Evolutionary conservation across 30 jellyfish, hydroid and myxozoan genomes (phyloP), one percentile per base, ranked within the genome.

Genomic region (Aurelia coerulea): DNA sequence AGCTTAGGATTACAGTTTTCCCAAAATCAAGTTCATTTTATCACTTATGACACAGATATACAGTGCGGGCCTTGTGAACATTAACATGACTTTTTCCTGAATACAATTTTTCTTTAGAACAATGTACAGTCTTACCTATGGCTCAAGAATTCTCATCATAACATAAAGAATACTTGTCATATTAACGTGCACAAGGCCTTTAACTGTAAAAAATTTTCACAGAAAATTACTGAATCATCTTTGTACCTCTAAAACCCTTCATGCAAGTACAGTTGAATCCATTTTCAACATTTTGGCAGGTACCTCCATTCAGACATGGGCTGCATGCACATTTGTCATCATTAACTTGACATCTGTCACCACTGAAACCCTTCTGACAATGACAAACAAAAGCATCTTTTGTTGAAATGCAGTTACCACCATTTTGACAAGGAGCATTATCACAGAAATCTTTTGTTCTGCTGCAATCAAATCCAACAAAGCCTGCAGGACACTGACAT

Each of bases 231-330:
- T 42, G 53, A 37, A 37, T 37, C 49, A 37, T 37, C 49, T 37
- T 37, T 46, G 56, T 71, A 88, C 96, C 96, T 70, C 49, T 88
- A 68, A 10, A 77, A 11, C 96, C 96, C 10, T 31, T 72, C 14
- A 10, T 37, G 78, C 96, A 89, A 42, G 35, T 56, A 73, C 92
- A 89, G 29, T 74, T 81, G 62, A 89, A 89, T 9, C 84, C 31
- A 65, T 80, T 58, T 50, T 66, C 90, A 9, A 92, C 92, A 81
- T 89, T 81, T 13, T 65, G 37, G 63, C 97, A 89, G 11, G 86
- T 73, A 6, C 92, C 99, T 12, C 88, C 91, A 84, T 95, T 90
- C 10, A 32, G 76, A 65, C 99, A 95, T 31, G 99, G 99, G 70
- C 68, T 82, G 59, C 86, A n/a, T 10, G 88, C 90, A 84, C 99